phyloP scores from a whole-genome alignment of 2,797 vertebrate genomes.

The Spheniscus humboldti region DNA sequence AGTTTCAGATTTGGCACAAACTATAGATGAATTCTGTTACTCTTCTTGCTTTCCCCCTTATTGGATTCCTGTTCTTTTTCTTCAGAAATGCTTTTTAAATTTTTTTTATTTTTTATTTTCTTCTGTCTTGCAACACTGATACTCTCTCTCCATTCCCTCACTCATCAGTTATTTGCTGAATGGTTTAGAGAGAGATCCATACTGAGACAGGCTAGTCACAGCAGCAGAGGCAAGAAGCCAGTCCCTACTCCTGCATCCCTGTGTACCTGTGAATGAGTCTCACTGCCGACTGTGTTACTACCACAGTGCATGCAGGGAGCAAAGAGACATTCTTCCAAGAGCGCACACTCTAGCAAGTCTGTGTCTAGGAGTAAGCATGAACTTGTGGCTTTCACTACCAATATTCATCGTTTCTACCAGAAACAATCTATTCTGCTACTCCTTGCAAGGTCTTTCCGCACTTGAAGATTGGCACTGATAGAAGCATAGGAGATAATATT shows the following conservation, averaged over 20 bases:
- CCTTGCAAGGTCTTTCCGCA: background rate
- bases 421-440: background rate
- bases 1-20: background rate
- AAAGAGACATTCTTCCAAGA: background rate
- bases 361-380: background rate
- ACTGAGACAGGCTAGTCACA: background rate
- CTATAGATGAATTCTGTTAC: background rate
- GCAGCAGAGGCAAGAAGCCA: background rate
- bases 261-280: background rate
- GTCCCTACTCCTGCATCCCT: background rate
- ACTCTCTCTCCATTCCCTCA: background rate
- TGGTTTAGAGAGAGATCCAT: background rate
- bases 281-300: background rate
- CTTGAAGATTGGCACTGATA: background rate
- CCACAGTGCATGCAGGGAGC: rapidly evolving
- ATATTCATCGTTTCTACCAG: background rate
- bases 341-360: background rate
- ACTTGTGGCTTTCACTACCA: background rate
- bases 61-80: background rate
- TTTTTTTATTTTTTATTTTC: background rate
- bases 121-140: background rate
- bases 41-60: background rate
- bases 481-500: background rate
- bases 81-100: background rate
- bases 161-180: background rate